Evolutionary conservation across 2,113 vertebrate species (phyloP).

Genomic region (Sporophila hypoxantha): DNA sequence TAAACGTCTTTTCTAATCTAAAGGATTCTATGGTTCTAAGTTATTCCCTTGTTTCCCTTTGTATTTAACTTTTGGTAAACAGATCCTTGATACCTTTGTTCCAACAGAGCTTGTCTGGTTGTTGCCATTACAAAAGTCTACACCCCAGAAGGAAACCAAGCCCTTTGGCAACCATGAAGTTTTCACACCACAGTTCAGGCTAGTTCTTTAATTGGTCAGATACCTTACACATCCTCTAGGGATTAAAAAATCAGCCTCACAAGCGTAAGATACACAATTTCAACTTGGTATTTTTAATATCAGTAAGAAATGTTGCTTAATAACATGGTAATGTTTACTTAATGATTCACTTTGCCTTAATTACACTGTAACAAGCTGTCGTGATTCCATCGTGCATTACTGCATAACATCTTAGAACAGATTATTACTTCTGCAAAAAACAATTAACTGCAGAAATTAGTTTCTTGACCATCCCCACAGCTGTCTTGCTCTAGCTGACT

Average conservation of each 20-base stretch:
- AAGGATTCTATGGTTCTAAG: neutral
- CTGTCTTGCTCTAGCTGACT: neutral
- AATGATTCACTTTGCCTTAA: neutral
- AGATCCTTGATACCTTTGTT: neutral
- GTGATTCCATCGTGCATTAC: neutral
- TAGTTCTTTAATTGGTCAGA: neutral
- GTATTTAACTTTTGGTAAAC: neutral
- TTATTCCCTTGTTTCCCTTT: neutral
- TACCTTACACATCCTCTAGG: neutral
- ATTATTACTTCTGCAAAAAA: neutral
- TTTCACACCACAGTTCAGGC: neutral
- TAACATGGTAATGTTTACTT: neutral
- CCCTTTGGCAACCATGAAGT: neutral
- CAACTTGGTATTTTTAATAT: neutral
- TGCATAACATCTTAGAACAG: neutral
- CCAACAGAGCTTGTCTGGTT: neutral
- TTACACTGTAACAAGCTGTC: neutral
- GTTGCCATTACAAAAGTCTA: neutral
- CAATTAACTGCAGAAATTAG: neutral
- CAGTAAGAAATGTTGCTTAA: neutral
- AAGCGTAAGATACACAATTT: neutral
- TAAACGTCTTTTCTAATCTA: neutral
- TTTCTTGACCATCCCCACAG: neutral
- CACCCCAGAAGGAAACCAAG: neutral
- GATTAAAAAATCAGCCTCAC: neutral